These are phyloP conservation scores for Caracal caracal DNA, from an alignment of 2,113 vertebrate genomes.

Conservation along the genomic window DNA sequence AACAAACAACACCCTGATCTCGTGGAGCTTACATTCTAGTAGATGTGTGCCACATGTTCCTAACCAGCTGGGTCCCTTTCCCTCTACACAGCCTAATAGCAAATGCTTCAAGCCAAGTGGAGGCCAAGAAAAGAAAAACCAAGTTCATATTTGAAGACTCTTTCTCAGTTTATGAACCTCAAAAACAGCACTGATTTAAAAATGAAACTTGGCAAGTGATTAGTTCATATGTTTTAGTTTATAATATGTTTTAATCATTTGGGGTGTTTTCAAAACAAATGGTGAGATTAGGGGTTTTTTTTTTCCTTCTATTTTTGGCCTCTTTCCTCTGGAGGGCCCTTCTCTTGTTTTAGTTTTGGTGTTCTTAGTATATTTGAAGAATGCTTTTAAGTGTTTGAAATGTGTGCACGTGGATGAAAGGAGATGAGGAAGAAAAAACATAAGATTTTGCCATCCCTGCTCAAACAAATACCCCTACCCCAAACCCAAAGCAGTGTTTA, in stretches of 20 bases:
- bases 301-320: slow-evolving; percentile 83
- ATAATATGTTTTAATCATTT: slow-evolving; percentile 87
- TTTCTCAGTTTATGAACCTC: slow-evolving; percentile 83
- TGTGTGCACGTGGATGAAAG: slow-evolving; percentile 27
- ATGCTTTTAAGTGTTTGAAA: slow-evolving; percentile 71
- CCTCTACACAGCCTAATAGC: not conserved
- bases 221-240: slow-evolving; percentile 87
- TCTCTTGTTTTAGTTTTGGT: slow-evolving; percentile 73
- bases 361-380: slow-evolving; percentile 68
- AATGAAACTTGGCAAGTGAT: slow-evolving; percentile 87
- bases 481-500: not conserved
- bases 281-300: slow-evolving; percentile 78
- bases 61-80: not conserved
- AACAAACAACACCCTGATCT: not conserved
- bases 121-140: slow-evolving; percentile 62
- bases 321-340: slow-evolving; percentile 80
- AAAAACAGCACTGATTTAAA: slow-evolving; percentile 86
- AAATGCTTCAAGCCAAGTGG: slow-evolving; percentile 47
- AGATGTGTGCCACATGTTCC: not conserved
- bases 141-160: slow-evolving; percentile 76
- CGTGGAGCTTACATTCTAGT: not conserved
- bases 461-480: not conserved
- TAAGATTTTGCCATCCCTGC: not conserved
- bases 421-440: slow-evolving; percentile 1
- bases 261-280: slow-evolving; percentile 88